phyloP scores from a whole-genome alignment of 2,797 vertebrate species.

The Bovichtus diacanthus region DNA sequence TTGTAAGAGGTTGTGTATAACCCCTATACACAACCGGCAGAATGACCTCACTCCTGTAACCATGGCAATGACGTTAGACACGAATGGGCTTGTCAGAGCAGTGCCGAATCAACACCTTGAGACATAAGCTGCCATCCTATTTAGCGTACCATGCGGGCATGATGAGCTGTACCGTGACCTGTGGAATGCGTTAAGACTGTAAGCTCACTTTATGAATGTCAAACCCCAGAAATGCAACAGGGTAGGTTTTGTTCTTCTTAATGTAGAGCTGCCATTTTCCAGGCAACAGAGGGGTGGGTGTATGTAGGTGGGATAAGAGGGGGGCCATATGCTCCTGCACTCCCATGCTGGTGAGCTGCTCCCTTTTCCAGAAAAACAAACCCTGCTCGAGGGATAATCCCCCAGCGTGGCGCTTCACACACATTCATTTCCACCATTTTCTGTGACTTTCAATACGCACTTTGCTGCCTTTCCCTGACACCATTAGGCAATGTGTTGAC shows the following conservation, averaged over 20 bases:
- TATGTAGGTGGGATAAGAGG: conserved; percentile 61
- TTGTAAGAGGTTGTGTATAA: conserved; percentile 24
- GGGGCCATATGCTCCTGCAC: conserved; percentile 67
- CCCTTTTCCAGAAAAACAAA: conserved; percentile 72
- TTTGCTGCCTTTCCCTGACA: conserved; percentile 65
- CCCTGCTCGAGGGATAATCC: conserved; percentile 74
- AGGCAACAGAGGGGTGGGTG: conserved; percentile 29
- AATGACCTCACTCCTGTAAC: conserved; percentile 44
- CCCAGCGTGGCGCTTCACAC: conserved; percentile 65
- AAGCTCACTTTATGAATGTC: conserved; percentile 44
- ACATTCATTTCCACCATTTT: conserved; percentile 71
- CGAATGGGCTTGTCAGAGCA: conserved; percentile 40
- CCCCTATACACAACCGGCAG: conserved; percentile 19
- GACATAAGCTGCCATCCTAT: conserved; percentile 34
- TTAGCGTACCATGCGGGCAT: conserved; percentile 22
- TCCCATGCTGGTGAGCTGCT: conserved; percentile 67
- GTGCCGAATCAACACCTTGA: conserved; percentile 39
- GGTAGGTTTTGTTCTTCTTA: conserved; percentile 26
- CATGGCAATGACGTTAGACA: conserved; percentile 32
- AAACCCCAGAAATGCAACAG: conserved; percentile 44
- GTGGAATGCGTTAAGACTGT: conserved; percentile 51
- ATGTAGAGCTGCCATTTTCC: conserved; percentile 45
- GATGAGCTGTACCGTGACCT: conserved; percentile 42
- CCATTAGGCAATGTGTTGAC: conserved; percentile 73
- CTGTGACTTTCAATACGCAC: conserved; percentile 70